Percentiles rank a stretch among this genome's conserved stretches.
Evolutionary conservation across 2,113 vertebrate species (phyloP).

Genomic region (Melospiza georgiana): DNA sequence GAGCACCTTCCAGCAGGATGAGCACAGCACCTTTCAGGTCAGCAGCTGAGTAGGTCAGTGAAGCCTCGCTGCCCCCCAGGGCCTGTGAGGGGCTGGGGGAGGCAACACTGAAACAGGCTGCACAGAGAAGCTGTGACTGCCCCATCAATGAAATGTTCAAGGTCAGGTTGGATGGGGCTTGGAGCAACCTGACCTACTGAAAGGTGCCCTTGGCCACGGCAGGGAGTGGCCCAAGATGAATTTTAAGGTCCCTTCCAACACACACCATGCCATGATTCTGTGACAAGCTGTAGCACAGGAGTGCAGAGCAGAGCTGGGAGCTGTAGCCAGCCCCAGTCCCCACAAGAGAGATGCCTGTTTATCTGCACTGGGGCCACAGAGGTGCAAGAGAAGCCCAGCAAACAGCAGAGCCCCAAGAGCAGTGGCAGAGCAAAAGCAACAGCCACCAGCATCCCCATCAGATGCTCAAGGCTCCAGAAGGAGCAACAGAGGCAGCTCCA

Average conservation of each 20-base stretch:
- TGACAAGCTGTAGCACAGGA: not conserved
- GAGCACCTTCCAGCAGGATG: constrained; percentile 7
- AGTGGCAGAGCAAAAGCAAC: not conserved
- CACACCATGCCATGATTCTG: not conserved
- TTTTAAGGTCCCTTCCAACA: not conserved
- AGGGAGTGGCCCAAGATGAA: not conserved
- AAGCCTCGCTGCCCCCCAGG: not conserved
- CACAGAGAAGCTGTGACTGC: not conserved
- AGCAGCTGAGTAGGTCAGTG: constrained; percentile 45
- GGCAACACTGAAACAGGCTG: not conserved
- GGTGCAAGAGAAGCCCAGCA: not conserved
- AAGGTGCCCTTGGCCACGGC: not conserved
- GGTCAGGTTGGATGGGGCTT: not conserved
- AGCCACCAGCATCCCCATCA: not conserved
- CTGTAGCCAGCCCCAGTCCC: not conserved
- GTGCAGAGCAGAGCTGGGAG: not conserved
- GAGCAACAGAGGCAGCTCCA: not conserved
- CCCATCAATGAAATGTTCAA: not conserved
- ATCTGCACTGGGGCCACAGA: accelerated
- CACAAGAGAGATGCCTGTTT: not conserved
- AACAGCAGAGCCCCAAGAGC: not conserved
- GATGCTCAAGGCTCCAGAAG: not conserved
- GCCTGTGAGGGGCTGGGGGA: not conserved
- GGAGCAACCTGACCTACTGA: not conserved
- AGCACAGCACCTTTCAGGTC: constrained; percentile 41